phyloP scores from a whole-genome alignment of 2,888 invertebrate genomes.

The Drosophila eohydei region DNA sequence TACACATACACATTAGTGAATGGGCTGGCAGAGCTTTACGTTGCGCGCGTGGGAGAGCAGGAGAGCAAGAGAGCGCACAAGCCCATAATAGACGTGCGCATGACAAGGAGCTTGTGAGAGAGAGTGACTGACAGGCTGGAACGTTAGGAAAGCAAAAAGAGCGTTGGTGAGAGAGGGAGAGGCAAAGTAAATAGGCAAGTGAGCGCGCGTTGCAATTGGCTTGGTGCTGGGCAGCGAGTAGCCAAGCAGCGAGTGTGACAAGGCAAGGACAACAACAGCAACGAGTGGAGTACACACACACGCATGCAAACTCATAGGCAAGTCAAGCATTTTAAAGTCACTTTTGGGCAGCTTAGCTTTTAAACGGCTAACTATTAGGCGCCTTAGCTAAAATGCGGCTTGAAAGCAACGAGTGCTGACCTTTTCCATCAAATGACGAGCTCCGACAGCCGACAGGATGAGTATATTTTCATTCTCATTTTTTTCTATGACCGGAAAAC shows the following conservation, averaged over 20 bases:
- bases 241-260: constrained; percentile 27
- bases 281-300: constrained; percentile 28
- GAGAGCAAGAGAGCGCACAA: constrained; percentile 20
- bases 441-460: constrained; percentile 19
- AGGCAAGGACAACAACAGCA: constrained; percentile 49
- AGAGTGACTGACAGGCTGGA: constrained; percentile 19
- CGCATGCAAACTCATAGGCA: not conserved
- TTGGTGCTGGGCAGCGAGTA: constrained; percentile 28
- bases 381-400: constrained; percentile 11
- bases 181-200: not conserved
- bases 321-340: constrained; percentile 36
- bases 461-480: constrained; percentile 6
- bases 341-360: constrained; percentile 23
- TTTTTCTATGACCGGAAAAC: constrained; percentile 33
- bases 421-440: constrained; percentile 32
- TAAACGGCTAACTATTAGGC: constrained; percentile 24
- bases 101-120: constrained; percentile 18
- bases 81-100: constrained; percentile 27
- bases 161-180: constrained; percentile 4
- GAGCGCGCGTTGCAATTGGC: constrained; percentile 36
- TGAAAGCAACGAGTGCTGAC: constrained; percentile 25
- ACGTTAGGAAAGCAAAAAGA: constrained; percentile 26
- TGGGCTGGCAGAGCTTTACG: constrained; percentile 44
- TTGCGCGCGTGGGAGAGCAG: constrained; percentile 4
- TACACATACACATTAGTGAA: constrained; percentile 61